Conservation (phyloP, 2,113 vertebrate genomes). For the Dissostichus mawsoni region DNA sequence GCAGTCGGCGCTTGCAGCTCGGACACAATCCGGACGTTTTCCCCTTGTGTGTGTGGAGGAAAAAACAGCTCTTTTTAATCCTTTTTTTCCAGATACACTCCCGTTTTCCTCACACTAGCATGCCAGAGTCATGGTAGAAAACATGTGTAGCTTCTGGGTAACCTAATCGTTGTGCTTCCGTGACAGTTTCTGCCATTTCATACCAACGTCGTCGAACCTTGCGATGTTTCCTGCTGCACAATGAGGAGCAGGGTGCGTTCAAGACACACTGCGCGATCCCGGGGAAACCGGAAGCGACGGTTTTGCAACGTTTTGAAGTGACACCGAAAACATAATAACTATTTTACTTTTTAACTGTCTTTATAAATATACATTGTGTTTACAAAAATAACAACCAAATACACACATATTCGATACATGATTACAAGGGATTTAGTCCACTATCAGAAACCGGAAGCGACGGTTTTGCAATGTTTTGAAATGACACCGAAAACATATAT, state of each 20-base stretch:
- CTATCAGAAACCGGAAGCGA: constrained; percentile 53
- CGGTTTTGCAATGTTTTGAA: constrained; percentile 63
- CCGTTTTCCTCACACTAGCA: constrained; percentile 73
- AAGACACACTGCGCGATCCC: constrained; percentile 62
- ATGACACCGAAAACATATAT: neutral
- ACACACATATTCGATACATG: too few species aligned
- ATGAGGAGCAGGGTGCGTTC: constrained; percentile 64
- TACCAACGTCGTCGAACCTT: constrained; percentile 74
- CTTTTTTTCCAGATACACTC: constrained; percentile 46
- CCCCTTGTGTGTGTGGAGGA: neutral
- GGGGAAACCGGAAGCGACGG: constrained; percentile 57
- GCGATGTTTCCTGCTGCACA: constrained; percentile 76
- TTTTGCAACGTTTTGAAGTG: constrained; percentile 66
- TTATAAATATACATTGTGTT: too few species aligned
- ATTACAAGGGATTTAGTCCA: too few species aligned
- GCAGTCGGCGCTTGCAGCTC: constrained; percentile 58
- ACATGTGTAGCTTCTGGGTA: constrained; percentile 71
- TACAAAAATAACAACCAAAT: too few species aligned
- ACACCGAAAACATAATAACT: neutral
- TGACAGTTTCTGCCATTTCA: constrained; percentile 84
- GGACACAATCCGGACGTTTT: constrained; percentile 58
- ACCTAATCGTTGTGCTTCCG: constrained; percentile 70
- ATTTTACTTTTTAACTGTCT: too few species aligned
- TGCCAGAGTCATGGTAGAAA: constrained; percentile 60
- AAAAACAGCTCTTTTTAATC: constrained; percentile 52